Conservation (phyloP, 2,888 invertebrate genomes). For the Drosophila antonietae region DNA sequence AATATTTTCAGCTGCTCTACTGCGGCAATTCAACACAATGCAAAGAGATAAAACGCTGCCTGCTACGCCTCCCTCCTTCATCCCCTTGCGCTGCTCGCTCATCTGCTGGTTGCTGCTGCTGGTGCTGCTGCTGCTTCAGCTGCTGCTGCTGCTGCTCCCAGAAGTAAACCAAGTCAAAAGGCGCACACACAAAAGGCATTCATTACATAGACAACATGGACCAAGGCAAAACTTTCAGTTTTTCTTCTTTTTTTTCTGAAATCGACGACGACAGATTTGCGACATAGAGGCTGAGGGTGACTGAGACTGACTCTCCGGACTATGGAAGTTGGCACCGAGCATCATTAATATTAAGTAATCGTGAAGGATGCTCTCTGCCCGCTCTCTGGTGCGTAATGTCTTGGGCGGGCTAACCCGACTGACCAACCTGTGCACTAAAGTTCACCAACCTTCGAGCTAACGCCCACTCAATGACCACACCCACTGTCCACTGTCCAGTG, state of each 20-base stretch:
- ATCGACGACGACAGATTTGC: constrained; percentile 68
- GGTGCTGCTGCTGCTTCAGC: not conserved
- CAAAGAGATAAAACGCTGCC: constrained; percentile 63
- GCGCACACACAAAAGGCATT: constrained; percentile 74
- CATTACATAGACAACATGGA: constrained; percentile 67
- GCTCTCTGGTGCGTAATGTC: constrained; percentile 69
- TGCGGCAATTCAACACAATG: constrained; percentile 72
- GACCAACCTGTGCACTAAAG: constrained; percentile 66
- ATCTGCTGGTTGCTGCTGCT: constrained; percentile 7
- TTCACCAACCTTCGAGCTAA: constrained; percentile 61
- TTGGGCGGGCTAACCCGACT: constrained; percentile 50
- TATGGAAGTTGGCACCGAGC: constrained; percentile 31
- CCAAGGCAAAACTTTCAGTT: constrained; percentile 64
- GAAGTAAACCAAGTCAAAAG: constrained; percentile 60
- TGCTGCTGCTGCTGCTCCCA: constrained; percentile 30
- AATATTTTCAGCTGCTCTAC: constrained; percentile 67
- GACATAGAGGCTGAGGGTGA: constrained; percentile 48
- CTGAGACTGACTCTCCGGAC: constrained; percentile 14
- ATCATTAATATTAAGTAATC: constrained; percentile 81
- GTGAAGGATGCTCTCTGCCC: constrained; percentile 70
- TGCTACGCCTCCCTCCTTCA: not conserved
- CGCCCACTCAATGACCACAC: not conserved
- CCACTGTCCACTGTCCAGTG: not conserved
- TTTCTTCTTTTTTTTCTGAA: not conserved
- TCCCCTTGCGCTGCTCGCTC: not conserved